phyloP scores from a whole-genome alignment of 2,113 vertebrate species.

The Rana temporaria region DNA sequence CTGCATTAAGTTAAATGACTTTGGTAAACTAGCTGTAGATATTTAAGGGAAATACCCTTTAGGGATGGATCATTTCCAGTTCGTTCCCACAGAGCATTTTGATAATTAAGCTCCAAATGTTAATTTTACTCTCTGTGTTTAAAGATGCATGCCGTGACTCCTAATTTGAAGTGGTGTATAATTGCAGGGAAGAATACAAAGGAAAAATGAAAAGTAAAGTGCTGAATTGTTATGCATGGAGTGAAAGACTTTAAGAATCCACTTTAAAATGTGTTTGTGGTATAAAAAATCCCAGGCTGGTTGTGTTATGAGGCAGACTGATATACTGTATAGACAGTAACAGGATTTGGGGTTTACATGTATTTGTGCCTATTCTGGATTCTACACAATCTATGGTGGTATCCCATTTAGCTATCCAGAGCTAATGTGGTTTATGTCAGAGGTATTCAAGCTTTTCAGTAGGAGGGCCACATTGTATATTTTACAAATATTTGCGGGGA shows the following conservation, averaged over 20 bases:
- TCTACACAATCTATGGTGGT: too few species aligned
- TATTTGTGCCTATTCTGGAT: too few species aligned
- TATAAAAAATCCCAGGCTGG: background rate
- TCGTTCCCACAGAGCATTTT: conserved; percentile 12
- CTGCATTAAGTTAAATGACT: conserved; percentile 36
- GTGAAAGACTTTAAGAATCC: background rate
- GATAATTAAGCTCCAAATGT: conserved; percentile 42
- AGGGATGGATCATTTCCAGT: conserved; percentile 34
- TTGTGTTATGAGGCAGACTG: background rate
- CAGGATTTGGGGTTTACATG: background rate
- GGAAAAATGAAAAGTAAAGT: background rate
- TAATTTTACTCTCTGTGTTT: conserved; percentile 21
- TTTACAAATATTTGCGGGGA: too few species aligned
- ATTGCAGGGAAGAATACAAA: background rate
- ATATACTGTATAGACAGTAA: background rate
- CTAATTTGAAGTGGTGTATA: conserved; percentile 3
- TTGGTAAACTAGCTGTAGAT: conserved; percentile 39
- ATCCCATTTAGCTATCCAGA: too few species aligned
- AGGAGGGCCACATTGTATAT: too few species aligned
- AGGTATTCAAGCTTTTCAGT: too few species aligned
- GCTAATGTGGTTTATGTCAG: too few species aligned
- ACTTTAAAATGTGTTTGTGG: background rate
- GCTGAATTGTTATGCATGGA: background rate
- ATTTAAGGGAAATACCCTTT: conserved; percentile 43
- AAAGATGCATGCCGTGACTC: conserved; percentile 1